phyloP scores from a whole-genome alignment of 2,797 vertebrate species.

The Poeciliopsis presidionis region DNA sequence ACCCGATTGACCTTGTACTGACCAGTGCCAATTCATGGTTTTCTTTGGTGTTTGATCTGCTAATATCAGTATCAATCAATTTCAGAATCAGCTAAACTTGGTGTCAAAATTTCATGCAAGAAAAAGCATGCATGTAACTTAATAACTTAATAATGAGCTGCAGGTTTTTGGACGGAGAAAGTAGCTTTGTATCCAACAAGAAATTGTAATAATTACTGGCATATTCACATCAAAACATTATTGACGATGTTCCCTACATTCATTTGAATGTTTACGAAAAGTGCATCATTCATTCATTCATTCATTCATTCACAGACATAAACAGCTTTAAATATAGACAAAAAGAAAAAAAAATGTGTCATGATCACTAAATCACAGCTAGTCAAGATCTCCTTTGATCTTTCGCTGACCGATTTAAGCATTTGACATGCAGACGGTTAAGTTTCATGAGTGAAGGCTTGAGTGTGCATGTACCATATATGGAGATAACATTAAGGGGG shows the following conservation, averaged over 20 bases:
- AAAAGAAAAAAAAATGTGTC: background rate
- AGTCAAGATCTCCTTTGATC: background rate
- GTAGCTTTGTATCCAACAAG: background rate
- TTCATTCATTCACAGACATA: background rate
- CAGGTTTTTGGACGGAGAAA: background rate
- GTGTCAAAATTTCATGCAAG: background rate
- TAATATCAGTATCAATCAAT: background rate
- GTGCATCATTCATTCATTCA: background rate
- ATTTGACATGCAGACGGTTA: background rate
- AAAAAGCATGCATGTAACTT: background rate
- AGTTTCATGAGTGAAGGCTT: constrained; percentile 24
- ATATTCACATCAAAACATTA: background rate
- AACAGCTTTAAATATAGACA: background rate
- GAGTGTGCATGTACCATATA: background rate
- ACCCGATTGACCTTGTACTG: background rate
- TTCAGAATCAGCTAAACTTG: background rate
- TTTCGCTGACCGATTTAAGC: background rate
- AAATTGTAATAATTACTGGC: background rate
- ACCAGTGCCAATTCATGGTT: background rate
- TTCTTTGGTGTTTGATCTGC: background rate
- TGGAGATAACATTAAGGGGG: background rate
- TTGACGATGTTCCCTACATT: background rate
- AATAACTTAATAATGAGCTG: background rate
- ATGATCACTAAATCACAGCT: background rate
- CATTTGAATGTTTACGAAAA: background rate